phyloP scores from a whole-genome alignment of 2,797 vertebrate species.

The Borostomias antarcticus region DNA sequence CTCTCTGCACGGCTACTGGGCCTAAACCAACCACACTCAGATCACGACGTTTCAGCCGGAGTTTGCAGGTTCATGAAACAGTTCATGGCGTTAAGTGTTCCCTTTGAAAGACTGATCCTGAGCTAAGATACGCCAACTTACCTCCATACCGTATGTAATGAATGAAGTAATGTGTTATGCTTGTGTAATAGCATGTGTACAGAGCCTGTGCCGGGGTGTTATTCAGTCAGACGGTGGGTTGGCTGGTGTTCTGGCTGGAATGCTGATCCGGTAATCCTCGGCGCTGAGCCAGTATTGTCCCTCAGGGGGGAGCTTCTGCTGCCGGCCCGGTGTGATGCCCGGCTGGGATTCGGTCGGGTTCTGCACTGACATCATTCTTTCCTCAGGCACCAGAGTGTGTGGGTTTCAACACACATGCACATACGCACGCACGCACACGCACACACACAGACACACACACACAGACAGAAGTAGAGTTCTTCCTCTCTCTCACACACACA shows the following conservation, averaged over 20 bases:
- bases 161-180: not conserved
- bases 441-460: no score
- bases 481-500: not conserved
- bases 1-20: no score
- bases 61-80: no score
- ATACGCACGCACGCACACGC: not conserved
- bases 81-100: no score
- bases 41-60: no score
- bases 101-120: no score
- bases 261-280: slow-evolving; percentile 43
- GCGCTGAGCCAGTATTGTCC: slow-evolving; percentile 35
- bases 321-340: no score
- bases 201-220: not conserved
- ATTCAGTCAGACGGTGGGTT: not conserved
- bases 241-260: not conserved
- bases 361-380: slow-evolving; percentile 37
- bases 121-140: no score
- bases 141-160: no score
- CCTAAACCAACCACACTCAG: no score
- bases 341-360: no score
- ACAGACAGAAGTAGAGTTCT: not conserved
- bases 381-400: slow-evolving; percentile 6
- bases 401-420: not conserved
- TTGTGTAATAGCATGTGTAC: not conserved
- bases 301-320: slow-evolving; percentile 37